phyloP scores from a whole-genome alignment of 2,797 vertebrate species.

The Xerus rutilus region DNA sequence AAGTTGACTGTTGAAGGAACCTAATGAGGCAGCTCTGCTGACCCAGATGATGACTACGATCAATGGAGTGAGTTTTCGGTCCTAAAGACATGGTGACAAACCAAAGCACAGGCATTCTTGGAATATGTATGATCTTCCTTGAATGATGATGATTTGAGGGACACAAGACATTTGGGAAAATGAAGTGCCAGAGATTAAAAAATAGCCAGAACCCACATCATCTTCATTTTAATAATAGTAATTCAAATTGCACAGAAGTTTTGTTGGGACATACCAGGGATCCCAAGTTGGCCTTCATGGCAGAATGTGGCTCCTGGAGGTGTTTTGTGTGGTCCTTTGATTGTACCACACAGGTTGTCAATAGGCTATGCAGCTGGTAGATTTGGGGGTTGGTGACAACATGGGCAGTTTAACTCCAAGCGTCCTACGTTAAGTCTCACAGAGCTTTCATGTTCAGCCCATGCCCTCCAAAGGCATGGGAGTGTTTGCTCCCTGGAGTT shows the following conservation, averaged over 20 bases:
- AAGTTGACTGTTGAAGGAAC: not conserved
- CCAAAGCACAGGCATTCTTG: not conserved
- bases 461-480: not conserved
- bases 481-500: not conserved
- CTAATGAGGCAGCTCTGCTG: not conserved
- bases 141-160: not conserved
- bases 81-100: not conserved
- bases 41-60: not conserved
- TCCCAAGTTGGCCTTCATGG: not conserved
- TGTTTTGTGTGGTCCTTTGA: not conserved
- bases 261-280: not conserved
- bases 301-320: not conserved
- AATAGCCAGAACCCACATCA: not conserved
- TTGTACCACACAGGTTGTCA: not conserved
- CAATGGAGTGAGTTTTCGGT: not conserved
- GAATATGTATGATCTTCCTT: not conserved
- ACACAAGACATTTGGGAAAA: not conserved
- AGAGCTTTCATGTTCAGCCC: not conserved
- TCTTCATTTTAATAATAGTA: not conserved
- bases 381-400: not conserved
- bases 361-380: not conserved
- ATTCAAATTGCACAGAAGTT: not conserved
- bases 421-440: not conserved
- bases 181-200: not conserved
- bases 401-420: not conserved